Percentiles rank a stretch among this genome's conserved stretches.
Evolutionary conservation across 2,888 invertebrate genomes (phyloP).

Genomic region (Rhagium mordax): DNA sequence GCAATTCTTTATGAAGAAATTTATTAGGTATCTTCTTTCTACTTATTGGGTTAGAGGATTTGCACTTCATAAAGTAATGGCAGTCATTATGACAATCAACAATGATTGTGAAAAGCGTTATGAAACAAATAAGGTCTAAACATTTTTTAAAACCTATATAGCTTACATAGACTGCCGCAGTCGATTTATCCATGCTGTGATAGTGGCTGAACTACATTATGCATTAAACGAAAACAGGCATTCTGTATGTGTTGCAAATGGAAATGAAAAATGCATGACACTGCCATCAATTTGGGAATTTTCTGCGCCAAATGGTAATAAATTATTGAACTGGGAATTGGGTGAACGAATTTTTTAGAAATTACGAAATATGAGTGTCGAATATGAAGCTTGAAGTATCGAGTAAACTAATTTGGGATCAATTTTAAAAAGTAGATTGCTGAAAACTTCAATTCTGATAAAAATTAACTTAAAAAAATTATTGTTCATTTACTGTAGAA

Average conservation of each 20-base stretch:
- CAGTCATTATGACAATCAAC: no score
- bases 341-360: neutral
- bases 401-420: no score
- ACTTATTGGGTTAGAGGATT: no score
- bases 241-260: conserved; percentile 3
- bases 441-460: no score
- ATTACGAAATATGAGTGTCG: neutral
- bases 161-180: conserved; percentile 8
- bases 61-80: no score
- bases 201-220: conserved; percentile 9
- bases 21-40: no score
- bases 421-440: no score
- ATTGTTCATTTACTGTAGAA: no score
- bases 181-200: neutral
- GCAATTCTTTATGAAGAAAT: no score
- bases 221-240: conserved; percentile 15
- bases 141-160: conserved; percentile 20
- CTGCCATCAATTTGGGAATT: conserved; percentile 13
- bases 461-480: no score
- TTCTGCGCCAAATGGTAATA: conserved; percentile 13
- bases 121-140: conserved; percentile 14
- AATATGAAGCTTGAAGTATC: no score
- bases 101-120: no score
- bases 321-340: neutral
- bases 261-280: conserved; percentile 24